Base-by-base conservation (phyloP, 1,140 invertebrate genomes). In the Brachionus plicatilis region DNA sequence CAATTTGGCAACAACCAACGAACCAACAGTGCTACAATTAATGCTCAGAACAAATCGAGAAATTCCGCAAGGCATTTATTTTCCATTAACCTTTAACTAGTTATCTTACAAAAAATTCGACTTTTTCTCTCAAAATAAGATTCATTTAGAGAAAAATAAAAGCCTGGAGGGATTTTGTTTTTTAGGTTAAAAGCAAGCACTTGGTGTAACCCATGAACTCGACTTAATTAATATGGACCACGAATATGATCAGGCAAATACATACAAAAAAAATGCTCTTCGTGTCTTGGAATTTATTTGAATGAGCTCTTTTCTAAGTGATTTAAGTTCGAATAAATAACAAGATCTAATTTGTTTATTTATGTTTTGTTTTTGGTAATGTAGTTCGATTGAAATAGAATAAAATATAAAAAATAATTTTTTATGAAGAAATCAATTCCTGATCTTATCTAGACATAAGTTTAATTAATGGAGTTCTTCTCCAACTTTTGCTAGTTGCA, bases 371-470 rank as follows among this genome's bases (percentile, higher is more conserved):
- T 75, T 3, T 75, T 45, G 14, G 33, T 43, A 45, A 45, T 45
- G 41, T 20, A 75, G 45, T 75, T 75, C 9, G 29, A 66, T 24
- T 66, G 27, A 24, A 66, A 66, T 45, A 75, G 45, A 75, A 50
- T 24, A 50, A 76, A 53, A 76, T 12, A 50, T 50, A 50, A 76
- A 37, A 24, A 50, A 43, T 8, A n/a, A n/a, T 6, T 68, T 68
- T 68, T 68, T 68, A 41, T 72, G 5, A 41, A 41, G 37, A 43
- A 72, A 72, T 72, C 68, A 72, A 72, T 76, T 76, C 45, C 43
- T 76, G 72, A 76, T 76, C 47, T 76, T 76, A 76, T 76, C 43
- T 76, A 76, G 72, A 76, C 43, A 47, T 50, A 76, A 76, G 72
- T 76, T 76, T 76, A 76, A 76, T 76, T 76, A 76, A 72, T 72